Base-by-base conservation (phyloP, 2,888 invertebrate species). In the Andrena camellia region DNA sequence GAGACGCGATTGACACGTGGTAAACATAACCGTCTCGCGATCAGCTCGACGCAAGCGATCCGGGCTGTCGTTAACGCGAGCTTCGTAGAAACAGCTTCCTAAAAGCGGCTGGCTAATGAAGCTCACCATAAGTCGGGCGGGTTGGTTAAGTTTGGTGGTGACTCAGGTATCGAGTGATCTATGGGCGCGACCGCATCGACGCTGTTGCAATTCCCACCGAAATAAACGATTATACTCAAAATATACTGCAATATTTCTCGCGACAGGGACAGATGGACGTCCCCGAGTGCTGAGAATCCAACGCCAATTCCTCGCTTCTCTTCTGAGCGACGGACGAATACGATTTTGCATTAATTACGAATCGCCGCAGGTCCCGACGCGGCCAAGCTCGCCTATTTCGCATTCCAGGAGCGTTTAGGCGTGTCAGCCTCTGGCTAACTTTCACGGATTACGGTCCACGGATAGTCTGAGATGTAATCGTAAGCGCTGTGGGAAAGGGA, bases 401-500 rank as follows among this genome's bases (percentile, higher is more conserved):
- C 69, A 63, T 70, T 79, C 29, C 20, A 54, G 48, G 62, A 60
- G 42, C 69, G 64, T 66, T 48, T 33, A 8, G 8, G 17, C 23
- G 26, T 20, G 66, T 42, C 48, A 8, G n/a, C 3, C 8, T 17
- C 26, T 0, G 48, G 57, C 54, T 48, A 64, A 66, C 69, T 77
- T 81, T 50, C 62, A 7, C 35, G 78, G 83, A 71, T 68, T 68
- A 77, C 66, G 4, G 67, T 59, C 20, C 8, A 6, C 17, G 31
- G 62, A 68, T 64, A 69, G 62, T 48, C 48, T 6, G 31, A 35
- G 33, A 48, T 23, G 73, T 80, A 75, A 80, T 69, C 69, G 79
- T 83, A 78, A 86, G 86, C 70, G 20, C 62, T 78, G 83, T 83
- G 83, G 70, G 78, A 84, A 84, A 79, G 26, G 52, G 52, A 76